Evolutionary conservation across 2,888 invertebrate species (phyloP).

Genomic region (Cataglyphis rosenhaueri): DNA sequence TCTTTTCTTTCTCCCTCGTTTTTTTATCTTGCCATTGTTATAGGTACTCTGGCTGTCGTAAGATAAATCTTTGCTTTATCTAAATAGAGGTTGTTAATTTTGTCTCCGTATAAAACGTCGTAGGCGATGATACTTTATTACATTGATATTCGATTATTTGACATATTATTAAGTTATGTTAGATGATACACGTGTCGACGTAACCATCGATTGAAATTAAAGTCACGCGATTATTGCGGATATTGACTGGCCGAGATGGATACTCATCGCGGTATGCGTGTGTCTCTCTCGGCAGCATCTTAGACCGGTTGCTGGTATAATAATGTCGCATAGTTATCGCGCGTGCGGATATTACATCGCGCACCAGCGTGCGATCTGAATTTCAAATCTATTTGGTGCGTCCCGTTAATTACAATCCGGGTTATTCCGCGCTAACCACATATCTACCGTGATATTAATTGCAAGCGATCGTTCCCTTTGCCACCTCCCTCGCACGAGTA

Average conservation of each 20-base stretch:
- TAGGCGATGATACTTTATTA: neutral
- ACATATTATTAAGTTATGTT: conserved; percentile 13
- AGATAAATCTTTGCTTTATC: neutral
- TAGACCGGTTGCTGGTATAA: conserved; percentile 44
- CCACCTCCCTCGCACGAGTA: conserved; percentile 2
- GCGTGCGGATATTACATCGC: conserved; percentile 28
- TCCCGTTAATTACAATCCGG: conserved; percentile 22
- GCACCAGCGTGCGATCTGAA: conserved; percentile 52
- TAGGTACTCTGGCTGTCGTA: neutral
- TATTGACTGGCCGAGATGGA: conserved; percentile 28
- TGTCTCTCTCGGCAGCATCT: conserved; percentile 53
- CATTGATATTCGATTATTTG: conserved; percentile 24
- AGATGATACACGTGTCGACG: neutral
- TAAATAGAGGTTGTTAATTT: conserved; percentile 21
- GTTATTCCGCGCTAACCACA: conserved; percentile 19
- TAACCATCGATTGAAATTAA: conserved; percentile 29
- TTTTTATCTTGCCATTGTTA: neutral
- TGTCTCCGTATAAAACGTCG: neutral
- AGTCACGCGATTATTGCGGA: conserved; percentile 34
- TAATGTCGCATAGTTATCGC: conserved; percentile 30
- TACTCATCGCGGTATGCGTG: neutral
- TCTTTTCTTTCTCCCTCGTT: neutral
- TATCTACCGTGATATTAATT: conserved; percentile 50
- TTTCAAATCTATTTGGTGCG: conserved; percentile 58
- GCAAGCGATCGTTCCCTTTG: conserved; percentile 34